Conservation (phyloP, 2,888 invertebrate species). For the Aspidapion aeneum region DNA sequence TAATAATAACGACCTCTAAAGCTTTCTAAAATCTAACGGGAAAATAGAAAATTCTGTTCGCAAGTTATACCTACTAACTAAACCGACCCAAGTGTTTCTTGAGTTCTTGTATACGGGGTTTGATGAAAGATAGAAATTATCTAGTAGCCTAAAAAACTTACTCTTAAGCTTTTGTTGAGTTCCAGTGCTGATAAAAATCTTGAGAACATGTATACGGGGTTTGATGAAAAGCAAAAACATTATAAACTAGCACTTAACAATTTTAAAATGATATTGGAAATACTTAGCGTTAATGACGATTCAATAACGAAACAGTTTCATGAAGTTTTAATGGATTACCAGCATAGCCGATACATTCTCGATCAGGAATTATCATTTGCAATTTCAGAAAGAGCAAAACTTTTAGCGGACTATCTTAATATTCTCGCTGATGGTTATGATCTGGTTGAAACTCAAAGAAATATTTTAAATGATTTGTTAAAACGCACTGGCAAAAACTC, state of each 20-base stretch:
- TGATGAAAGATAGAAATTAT: too few relatives aligned
- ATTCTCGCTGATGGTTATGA: slow-evolving; percentile 26
- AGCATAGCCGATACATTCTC: slow-evolving; percentile 38
- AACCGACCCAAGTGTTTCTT: too few relatives aligned
- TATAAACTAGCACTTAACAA: slow-evolving; percentile 41
- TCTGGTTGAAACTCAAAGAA: slow-evolving; percentile 4
- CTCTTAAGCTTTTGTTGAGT: slow-evolving; percentile 29
- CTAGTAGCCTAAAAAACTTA: too few relatives aligned
- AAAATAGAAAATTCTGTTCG: too few relatives aligned
- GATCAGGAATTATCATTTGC: slow-evolving; percentile 36
- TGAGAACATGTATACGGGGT: slow-evolving; percentile 27
- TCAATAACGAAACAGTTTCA: slow-evolving; percentile 42
- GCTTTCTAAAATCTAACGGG: too few relatives aligned
- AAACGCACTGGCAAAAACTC: slow-evolving; percentile 11
- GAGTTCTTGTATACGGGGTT: too few relatives aligned
- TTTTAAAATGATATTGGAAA: slow-evolving; percentile 42
- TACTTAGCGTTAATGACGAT: slow-evolving; percentile 35
- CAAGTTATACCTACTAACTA: too few relatives aligned
- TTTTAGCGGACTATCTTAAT: slow-evolving; percentile 29
- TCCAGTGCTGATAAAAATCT: slow-evolving; percentile 26
- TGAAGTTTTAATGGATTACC: slow-evolving; percentile 38
- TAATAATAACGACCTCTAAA: too few relatives aligned
- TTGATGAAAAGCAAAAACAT: slow-evolving; percentile 33
- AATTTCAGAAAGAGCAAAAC: slow-evolving; percentile 30
- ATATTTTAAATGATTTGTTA: slow-evolving; percentile 6